A percentile compares a stretch with the other conserved stretches of the same genome.
phyloP scores from a whole-genome alignment of 2,888 invertebrate species.

The Anoplius nigerrimus region DNA sequence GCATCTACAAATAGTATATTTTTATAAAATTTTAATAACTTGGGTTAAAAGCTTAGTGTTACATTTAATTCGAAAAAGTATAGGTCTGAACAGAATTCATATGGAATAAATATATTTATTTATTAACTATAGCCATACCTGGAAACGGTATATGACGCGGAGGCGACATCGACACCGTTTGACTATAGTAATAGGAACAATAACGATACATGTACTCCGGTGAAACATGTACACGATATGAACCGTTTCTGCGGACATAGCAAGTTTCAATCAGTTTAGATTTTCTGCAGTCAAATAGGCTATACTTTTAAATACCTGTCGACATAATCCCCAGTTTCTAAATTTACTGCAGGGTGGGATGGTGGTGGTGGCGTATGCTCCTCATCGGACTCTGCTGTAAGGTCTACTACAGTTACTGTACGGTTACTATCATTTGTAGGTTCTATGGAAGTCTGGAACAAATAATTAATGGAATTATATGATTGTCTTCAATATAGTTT shows the following conservation, averaged over 20 bases:
- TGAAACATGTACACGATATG: conserved; percentile 56
- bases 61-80: too few relatives aligned
- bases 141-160: conserved; percentile 44
- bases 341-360: conserved; percentile 48
- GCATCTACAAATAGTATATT: conserved; percentile 36
- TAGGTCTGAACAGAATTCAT: too few relatives aligned
- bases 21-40: conserved; percentile 3
- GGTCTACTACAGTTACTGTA: conserved; percentile 78
- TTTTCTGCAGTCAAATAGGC: conserved; percentile 10
- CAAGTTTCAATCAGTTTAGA: conserved; percentile 19
- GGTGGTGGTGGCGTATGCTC: conserved; percentile 67
- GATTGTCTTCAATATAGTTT: background rate
- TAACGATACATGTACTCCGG: conserved; percentile 51
- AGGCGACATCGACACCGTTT: conserved; percentile 51
- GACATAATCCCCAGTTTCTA: conserved; percentile 48
- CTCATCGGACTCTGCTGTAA: conserved; percentile 79
- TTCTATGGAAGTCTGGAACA: conserved; percentile 45
- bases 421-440: conserved; percentile 63
- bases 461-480: background rate
- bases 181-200: conserved; percentile 46
- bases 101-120: too few relatives aligned
- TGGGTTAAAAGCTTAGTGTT: too few relatives aligned
- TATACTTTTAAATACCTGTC: conserved; percentile 49
- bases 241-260: conserved; percentile 48
- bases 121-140: conserved; percentile 40